Base-by-base conservation (phyloP, 1,140 invertebrate genomes). In the Vanessa tameamea region DNA sequence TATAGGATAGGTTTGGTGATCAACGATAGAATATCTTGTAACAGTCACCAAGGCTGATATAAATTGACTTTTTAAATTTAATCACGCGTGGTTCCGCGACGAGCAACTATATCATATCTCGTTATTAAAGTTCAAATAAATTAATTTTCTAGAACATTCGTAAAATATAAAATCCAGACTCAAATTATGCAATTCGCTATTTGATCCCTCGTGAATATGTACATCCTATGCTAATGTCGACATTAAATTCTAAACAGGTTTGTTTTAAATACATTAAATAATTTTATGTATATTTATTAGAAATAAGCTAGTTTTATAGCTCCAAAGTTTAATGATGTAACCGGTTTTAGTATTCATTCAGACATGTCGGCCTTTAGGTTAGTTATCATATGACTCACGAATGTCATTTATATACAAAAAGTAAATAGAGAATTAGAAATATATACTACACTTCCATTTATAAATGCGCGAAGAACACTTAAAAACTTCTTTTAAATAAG, bases 271-370 rank as follows among this genome's bases (percentile, higher is more conserved):
- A 9, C n/a, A 53, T 16, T n/a, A n/a, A n/a, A 53, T 53, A 16
- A 16, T n/a, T 53, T 53, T 20, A 53, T 16, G 14, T 20, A n/a
- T 16, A 53, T 53, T 53, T 53, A 53, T 16, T 16, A 8, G 8
- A 14, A n/a, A 57, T 57, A 57, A 57, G 53, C 53, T 23, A 12
- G 26, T 12, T 67, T 43, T 67, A 53, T 37, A 37, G 48, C 48
- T 23, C 9, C 51, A 37, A 51, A 26, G 26, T 63, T 55, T 53
- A 67, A 53, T 37, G 65, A 53, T 53, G 31, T 53, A 51, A 67
- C 65, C 65, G 26, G 65, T 67, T 67, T 53, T 51, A 51, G 26
- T 67, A 53, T 67, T 53, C 65, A 67, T 67, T 67, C 65, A 67
- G 16, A 57, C 16, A 12, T n/a, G 51, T 20, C 51, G 51, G 16